Evolutionary conservation across 2,113 vertebrate species (phyloP).

Genomic region (Dicentrarchus labrax): DNA sequence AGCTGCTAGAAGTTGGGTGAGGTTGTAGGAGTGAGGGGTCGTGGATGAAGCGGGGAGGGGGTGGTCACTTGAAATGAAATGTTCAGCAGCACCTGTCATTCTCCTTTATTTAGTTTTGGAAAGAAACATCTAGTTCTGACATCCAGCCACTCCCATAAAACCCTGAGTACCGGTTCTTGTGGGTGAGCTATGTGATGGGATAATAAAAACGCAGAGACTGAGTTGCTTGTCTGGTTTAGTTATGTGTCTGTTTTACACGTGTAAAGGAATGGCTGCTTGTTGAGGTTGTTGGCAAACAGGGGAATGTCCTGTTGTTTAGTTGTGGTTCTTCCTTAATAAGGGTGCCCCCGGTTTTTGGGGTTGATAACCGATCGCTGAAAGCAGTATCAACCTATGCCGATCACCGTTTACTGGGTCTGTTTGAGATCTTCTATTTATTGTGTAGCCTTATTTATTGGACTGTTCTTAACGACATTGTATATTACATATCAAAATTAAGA

Average conservation of each 20-base stretch:
- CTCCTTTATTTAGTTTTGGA: slow-evolving; percentile 43
- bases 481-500: too few species aligned
- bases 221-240: slow-evolving; percentile 1
- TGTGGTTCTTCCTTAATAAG: too few species aligned
- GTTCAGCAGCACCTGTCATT: slow-evolving; percentile 55
- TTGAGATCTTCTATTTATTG: too few species aligned
- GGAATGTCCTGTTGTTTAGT: neutral
- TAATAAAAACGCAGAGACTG: neutral
- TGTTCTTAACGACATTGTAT: too few species aligned
- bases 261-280: neutral
- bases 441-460: too few species aligned
- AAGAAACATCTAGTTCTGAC: slow-evolving; percentile 12
- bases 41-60: neutral
- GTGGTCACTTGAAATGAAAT: slow-evolving; percentile 39
- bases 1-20: slow-evolving; percentile 36
- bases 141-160: slow-evolving; percentile 12
- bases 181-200: neutral
- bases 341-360: too few species aligned
- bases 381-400: too few species aligned
- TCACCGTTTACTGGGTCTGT: too few species aligned
- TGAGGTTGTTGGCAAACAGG: neutral
- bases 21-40: slow-evolving; percentile 33
- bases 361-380: too few species aligned
- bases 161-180: neutral
- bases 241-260: neutral